Base-by-base conservation (phyloP, 2,113 vertebrate species). In the Actenoides hombroni region DNA sequence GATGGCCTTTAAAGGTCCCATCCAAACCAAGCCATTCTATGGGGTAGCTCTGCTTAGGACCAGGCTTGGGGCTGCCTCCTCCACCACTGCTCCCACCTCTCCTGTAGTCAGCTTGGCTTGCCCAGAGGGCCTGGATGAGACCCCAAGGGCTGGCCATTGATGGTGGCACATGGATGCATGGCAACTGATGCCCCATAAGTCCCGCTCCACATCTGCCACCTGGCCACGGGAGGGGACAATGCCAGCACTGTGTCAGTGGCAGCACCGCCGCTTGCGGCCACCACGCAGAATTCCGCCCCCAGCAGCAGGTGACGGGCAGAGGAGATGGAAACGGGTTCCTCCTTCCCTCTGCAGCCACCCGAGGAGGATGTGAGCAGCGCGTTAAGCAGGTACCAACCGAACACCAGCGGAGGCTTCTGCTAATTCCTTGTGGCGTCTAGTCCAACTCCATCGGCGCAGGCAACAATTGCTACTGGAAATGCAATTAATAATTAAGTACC, bases 401-500 rank as follows among this genome's bases (percentile, higher is more conserved):
- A 5, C 11, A 11, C 79, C 68, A 48, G 88, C 2, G 0, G 10
- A 48, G 73, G 69, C 16, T 59, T 5, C 86, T 64, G 76, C 93
- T 96, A 92, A 97, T 96, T 93, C 94, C 80, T 91, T 61, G 53
- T 54, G 96, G 95, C 86, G 77, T 29, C 88, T 86, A 8, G 21
- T 91, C 94, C 90, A 57, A 35, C 86, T 92, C 53, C 74, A 82
- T 91, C 35, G n/a, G 88, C 77, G 33, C 76, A 13, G 82, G 95
- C 92, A 89, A 89, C 88, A 88, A 75, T 85, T 76, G 90, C 92
- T 69, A 42, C 88, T 89, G 92, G 94, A 95, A 91, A 82, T 12
- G 61, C 86, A 68, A 93, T 97, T 92, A 96, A 97, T 96, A 96
- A 96, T 97, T 96, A 90, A 96, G 73, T 46, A 5, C 51, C 40